Base-by-base conservation (phyloP, 92 coral and sea anemone genomes). In the Ricordea florida region DNA sequence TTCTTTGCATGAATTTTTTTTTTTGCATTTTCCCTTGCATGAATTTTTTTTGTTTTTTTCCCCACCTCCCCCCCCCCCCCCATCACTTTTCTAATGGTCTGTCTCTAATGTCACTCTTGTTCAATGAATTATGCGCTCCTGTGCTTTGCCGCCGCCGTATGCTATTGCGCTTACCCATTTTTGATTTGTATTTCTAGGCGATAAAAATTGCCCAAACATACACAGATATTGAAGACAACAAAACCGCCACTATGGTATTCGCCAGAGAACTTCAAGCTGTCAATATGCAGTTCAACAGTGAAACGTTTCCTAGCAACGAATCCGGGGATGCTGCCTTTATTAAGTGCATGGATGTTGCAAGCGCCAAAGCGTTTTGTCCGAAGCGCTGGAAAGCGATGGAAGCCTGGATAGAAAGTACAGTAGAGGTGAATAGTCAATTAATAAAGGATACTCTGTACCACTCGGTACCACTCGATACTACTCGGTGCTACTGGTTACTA, bases 351-450 rank as follows among this genome's bases (percentile, higher is more conserved):
- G 62, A 66, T 35, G 73, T 35, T 10, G 18, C 10, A 22, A 70
- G 70, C 7, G 97, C 98, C 8, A 56, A 73, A 14, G 38, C 26
- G 62, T 62, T 69, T 56, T 94, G 98, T 30, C 96, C 98, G 4
- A 53, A 88, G 34, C 74, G 98, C 69, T 94, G 87, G 87, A 35
- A 85, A 46, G 96, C 97, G 14, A 85, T 88, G 87, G 56, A 72
- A 27, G 40, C 72, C 7, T 94, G 97, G 97, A 42, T 65, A 47
- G 10, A 79, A 11, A 88, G 87, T 25, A 71, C 80, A 6, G 45
- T 45, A 31, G 59, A 74, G 82, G 97, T 66, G 46, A 69, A 85
- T 46, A 18, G 13, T 0, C 11, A 9, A 4, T 16, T 8, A 3
- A 16, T 27, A 17, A 5, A 2, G 24, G 29, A 18, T 4, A 21